These are phyloP conservation scores for Tachina lurida DNA, from an alignment of 2,888 invertebrate species.

Conservation along the genomic window DNA sequence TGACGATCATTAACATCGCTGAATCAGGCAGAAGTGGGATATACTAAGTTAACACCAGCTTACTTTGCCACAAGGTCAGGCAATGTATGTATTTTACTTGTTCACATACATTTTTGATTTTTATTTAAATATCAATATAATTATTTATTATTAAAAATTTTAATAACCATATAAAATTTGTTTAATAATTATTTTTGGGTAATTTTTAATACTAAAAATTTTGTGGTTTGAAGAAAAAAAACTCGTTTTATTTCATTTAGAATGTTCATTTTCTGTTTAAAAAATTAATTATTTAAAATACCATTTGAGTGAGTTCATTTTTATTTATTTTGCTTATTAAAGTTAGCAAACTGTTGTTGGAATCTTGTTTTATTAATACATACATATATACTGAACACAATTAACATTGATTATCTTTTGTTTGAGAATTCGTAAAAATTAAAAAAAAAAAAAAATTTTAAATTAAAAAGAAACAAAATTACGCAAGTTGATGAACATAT, in stretches of 20 bases:
- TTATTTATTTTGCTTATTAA: constrained; percentile 49
- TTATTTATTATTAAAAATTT: constrained; percentile 32
- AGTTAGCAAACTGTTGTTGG: constrained; percentile 12
- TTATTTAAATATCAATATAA: constrained; percentile 28
- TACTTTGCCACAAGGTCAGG: constrained; percentile 44
- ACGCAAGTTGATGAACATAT: constrained; percentile 42
- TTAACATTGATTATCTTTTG: constrained; percentile 51
- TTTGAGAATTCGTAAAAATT: constrained; percentile 29
- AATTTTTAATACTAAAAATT: constrained; percentile 9
- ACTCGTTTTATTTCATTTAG: constrained; percentile 55
- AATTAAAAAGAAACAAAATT: constrained; percentile 20
- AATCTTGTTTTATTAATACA: constrained; percentile 22
- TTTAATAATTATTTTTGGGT: constrained; percentile 3
- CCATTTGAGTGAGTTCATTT: constrained; percentile 65
- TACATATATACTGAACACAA: constrained; percentile 36
- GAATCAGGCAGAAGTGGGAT: neutral
- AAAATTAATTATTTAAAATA: constrained; percentile 45
- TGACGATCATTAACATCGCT: neutral
- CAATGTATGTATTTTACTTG: neutral
- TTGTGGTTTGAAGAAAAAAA: constrained; percentile 31
- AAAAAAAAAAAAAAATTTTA: constrained; percentile 1
- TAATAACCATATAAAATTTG: constrained; percentile 15
- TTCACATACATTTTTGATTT: constrained; percentile 35
- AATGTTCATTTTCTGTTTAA: constrained; percentile 9
- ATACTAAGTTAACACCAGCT: neutral